Percentiles rank a stretch among this genome's conserved stretches.
These are phyloP conservation scores for Geotrupes spiniger DNA, from an alignment of 2,888 invertebrate genomes.

Conservation along the genomic window DNA sequence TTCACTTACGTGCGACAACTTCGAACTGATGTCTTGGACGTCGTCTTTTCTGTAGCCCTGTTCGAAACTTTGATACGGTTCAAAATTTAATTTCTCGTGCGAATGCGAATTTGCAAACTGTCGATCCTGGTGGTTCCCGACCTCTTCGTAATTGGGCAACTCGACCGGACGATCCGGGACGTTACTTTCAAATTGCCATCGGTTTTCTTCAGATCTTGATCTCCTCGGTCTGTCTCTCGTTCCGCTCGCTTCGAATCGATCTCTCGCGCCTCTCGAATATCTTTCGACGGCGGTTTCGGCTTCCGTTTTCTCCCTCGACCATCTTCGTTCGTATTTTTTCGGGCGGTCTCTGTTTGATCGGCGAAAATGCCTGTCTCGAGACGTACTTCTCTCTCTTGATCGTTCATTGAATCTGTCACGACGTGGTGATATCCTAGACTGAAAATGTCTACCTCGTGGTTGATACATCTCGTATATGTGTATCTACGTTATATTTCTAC, in stretches of 20 bases:
- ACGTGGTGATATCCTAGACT: not conserved
- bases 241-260: not conserved
- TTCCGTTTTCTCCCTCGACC: not conserved
- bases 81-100: not conserved
- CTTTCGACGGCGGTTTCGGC: not conserved
- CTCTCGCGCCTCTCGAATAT: not conserved
- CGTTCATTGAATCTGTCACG: conserved; percentile 8
- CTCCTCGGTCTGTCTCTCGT: conserved; percentile 1
- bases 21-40: not conserved
- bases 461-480: not conserved
- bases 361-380: conserved; percentile 7
- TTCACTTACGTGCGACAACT: too few relatives aligned
- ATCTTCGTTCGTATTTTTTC: not conserved
- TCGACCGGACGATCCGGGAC: not conserved
- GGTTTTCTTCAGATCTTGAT: not conserved
- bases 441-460: not conserved
- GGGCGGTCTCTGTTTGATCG: conserved; percentile 4
- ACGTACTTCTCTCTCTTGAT: conserved; percentile 10
- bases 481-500: not conserved
- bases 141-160: not conserved
- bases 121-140: not conserved
- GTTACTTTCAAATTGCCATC: not conserved
- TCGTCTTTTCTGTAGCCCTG: not conserved
- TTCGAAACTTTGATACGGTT: not conserved
- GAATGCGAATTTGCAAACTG: not conserved